phyloP scores from a whole-genome alignment of 2,888 invertebrate genomes.

The Flexamia atlantica region DNA sequence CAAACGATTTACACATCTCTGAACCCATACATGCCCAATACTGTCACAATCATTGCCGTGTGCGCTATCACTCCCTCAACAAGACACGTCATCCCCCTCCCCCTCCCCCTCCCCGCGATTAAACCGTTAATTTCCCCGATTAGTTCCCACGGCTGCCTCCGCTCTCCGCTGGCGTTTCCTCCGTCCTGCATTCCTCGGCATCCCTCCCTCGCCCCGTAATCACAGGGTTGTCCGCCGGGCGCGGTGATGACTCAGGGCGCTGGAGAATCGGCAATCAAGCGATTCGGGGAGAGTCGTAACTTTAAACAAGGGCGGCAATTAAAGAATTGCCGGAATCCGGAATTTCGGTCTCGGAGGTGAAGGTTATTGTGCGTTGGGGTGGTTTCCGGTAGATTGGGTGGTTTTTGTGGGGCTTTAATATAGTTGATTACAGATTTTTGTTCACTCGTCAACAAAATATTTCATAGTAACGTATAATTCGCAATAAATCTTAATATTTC shows the following conservation, averaged over 20 bases:
- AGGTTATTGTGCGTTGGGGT: not conserved
- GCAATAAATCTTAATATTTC: too few relatives aligned
- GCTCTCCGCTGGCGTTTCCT: not conserved
- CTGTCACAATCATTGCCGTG: too few relatives aligned
- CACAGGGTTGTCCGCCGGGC: constrained; percentile 19
- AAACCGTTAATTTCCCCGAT: not conserved
- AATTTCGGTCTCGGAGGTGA: not conserved
- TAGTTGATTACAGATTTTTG: not conserved
- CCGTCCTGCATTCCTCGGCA: not conserved
- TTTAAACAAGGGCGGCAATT: constrained; percentile 15
- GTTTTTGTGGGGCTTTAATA: not conserved
- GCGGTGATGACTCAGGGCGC: constrained; percentile 1
- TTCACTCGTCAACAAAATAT: too few relatives aligned
- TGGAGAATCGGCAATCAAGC: constrained; percentile 14
- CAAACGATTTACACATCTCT: too few relatives aligned
- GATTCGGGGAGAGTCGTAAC: not conserved
- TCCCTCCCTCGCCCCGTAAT: constrained; percentile 15
- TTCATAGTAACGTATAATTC: too few relatives aligned
- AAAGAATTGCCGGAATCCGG: not conserved
- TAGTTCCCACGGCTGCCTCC: constrained; percentile 2
- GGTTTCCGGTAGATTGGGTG: not conserved
- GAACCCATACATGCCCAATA: too few relatives aligned
- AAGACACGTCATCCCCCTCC: not conserved
- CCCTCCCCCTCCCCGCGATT: not conserved
- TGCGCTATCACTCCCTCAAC: too few relatives aligned